phyloP scores from a whole-genome alignment of 2,797 vertebrate species.

The Allobates femoralis region DNA sequence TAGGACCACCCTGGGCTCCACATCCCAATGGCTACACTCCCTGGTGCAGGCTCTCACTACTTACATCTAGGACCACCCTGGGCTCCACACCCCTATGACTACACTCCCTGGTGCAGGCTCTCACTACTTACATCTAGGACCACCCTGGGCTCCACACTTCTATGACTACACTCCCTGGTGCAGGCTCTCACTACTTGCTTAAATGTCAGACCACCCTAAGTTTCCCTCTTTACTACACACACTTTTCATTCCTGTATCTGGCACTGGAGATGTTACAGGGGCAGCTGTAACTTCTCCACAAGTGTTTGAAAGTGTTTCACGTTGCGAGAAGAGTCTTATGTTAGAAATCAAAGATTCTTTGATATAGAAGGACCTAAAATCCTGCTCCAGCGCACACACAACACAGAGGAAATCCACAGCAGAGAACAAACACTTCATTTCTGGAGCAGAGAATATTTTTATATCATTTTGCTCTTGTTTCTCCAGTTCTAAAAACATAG shows the following conservation, averaged over 20 bases:
- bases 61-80: neutral
- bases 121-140: neutral
- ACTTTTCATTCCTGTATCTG: neutral
- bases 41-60: neutral
- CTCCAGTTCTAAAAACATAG: neutral
- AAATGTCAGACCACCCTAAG: neutral
- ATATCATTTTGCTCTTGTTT: neutral
- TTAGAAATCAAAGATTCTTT: constrained; percentile 38
- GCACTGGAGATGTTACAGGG: neutral
- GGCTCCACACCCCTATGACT: neutral
- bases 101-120: neutral
- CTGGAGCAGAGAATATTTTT: neutral
- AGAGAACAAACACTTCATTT: neutral
- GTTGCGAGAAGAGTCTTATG: neutral
- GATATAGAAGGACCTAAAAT: neutral
- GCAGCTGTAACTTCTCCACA: neutral
- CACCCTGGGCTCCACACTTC: neutral
- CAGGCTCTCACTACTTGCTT: neutral
- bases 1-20: neutral
- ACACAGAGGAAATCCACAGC: neutral
- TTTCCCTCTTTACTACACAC: neutral
- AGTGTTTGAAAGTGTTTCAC: constrained; percentile 17
- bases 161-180: neutral
- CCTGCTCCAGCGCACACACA: neutral
- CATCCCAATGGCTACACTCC: neutral